These are phyloP conservation scores for Lamellibrachia satsuma DNA, from an alignment of 2,888 invertebrate genomes.

Conservation along the genomic window DNA sequence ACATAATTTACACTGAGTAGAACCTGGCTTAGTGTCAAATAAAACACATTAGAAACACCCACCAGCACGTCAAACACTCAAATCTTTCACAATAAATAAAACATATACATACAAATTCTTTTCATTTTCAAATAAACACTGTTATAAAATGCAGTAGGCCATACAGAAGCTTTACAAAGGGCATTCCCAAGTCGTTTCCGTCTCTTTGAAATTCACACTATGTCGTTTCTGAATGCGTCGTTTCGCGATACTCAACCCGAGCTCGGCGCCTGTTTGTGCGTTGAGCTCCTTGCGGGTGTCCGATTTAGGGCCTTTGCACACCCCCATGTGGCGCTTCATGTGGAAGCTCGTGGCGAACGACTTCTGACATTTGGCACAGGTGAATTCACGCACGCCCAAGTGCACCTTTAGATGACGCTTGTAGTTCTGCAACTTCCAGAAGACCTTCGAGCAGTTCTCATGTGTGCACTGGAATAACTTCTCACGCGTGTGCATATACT, in stretches of 20 bases:
- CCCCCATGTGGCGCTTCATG: conserved; percentile 27
- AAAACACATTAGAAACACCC: background rate
- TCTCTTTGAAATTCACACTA: background rate
- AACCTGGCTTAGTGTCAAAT: background rate
- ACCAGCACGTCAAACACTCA: background rate
- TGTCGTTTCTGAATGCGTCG: background rate
- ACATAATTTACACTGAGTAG: background rate
- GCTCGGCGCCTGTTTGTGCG: background rate
- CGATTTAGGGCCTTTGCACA: background rate
- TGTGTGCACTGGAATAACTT: conserved; percentile 47
- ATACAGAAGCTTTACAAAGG: background rate
- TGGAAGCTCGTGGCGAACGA: conserved; percentile 26
- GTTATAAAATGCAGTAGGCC: background rate
- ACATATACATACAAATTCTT: background rate
- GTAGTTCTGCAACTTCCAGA: conserved; percentile 54
- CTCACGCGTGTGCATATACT: conserved; percentile 54
- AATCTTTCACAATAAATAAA: background rate
- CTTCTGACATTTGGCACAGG: conserved; percentile 26
- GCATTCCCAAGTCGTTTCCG: background rate
- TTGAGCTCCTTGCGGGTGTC: background rate
- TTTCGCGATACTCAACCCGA: conserved; percentile 7
- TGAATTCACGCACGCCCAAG: conserved; percentile 44
- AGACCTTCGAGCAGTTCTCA: conserved; percentile 39
- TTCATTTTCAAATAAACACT: background rate
- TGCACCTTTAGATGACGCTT: conserved; percentile 56